Evolutionary conservation across 1,140 invertebrate genomes (phyloP).

Genomic region (Dendroctonus ponderosae): DNA sequence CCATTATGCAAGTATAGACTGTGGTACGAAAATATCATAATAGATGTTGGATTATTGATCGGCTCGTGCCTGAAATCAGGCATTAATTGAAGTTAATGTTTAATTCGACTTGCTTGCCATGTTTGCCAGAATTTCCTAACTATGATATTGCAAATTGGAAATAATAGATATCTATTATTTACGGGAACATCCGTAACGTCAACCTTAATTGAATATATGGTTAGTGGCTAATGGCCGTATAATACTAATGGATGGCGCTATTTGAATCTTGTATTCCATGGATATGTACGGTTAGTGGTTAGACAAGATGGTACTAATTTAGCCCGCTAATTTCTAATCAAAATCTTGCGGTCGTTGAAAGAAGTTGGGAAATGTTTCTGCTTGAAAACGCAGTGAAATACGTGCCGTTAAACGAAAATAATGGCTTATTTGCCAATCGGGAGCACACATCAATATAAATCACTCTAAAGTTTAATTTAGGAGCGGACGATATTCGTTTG

Average conservation of each 20-base stretch:
- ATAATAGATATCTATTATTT: conserved; percentile 29
- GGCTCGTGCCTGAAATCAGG: conserved; percentile 8
- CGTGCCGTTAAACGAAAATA: no score
- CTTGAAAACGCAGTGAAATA: no score
- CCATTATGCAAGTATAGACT: no score
- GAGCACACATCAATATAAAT: not conserved
- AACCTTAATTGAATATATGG: conserved; percentile 23
- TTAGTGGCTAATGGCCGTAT: conserved; percentile 11
- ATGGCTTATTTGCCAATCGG: no score
- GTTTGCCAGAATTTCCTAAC: conserved; percentile 11
- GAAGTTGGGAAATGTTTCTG: no score
- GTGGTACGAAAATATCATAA: no score
- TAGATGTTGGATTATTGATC: no score
- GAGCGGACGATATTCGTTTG: not conserved
- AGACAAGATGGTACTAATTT: no score
- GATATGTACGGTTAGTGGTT: no score
- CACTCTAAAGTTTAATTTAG: conserved; percentile 8
- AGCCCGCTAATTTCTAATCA: no score
- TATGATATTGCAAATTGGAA: conserved; percentile 26
- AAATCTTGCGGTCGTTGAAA: no score
- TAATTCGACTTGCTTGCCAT: conserved; percentile 7
- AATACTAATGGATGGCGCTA: conserved; percentile 16
- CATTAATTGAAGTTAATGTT: conserved; percentile 24
- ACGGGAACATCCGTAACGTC: conserved; percentile 16
- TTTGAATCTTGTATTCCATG: not conserved